A percentile compares a stretch with the other conserved stretches of the same genome.
These are phyloP conservation scores for Zapornia atra DNA, from an alignment of 2,113 vertebrate genomes.

Conservation along the genomic window DNA sequence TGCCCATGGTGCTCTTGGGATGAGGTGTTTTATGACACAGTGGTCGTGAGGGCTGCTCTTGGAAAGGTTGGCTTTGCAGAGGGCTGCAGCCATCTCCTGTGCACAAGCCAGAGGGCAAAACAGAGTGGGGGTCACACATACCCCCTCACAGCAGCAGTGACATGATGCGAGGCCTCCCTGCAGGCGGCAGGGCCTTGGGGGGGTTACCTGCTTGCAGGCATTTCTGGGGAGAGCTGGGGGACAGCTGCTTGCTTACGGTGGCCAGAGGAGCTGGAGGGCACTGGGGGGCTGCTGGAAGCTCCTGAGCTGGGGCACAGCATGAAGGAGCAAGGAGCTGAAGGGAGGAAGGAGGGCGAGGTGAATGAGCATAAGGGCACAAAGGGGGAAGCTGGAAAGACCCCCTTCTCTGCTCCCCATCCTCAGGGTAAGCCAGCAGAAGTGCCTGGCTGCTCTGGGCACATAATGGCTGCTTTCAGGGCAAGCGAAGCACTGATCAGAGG, in stretches of 20 bases:
- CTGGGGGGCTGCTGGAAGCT: not conserved
- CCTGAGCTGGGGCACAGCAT: accelerated
- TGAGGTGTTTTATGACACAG: not conserved
- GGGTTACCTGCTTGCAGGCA: not conserved
- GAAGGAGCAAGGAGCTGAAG: not conserved
- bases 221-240: not conserved
- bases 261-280: not conserved
- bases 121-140: accelerated
- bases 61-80: not conserved
- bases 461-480: not conserved
- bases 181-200: not conserved
- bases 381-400: too few species aligned
- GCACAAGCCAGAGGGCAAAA: not conserved
- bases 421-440: not conserved
- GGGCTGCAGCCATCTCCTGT: not conserved
- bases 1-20: not conserved
- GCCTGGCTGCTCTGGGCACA: not conserved
- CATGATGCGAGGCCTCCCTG: not conserved
- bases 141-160: not conserved
- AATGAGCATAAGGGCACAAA: accelerated
- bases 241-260: not conserved
- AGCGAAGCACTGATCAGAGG: not conserved
- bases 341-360: not conserved
- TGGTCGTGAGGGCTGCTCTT: not conserved
- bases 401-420: not conserved